Percentiles rank a stretch among this genome's conserved stretches.
Conservation (phyloP, 2,113 vertebrate genomes). For the Istiophorus platypterus region DNA sequence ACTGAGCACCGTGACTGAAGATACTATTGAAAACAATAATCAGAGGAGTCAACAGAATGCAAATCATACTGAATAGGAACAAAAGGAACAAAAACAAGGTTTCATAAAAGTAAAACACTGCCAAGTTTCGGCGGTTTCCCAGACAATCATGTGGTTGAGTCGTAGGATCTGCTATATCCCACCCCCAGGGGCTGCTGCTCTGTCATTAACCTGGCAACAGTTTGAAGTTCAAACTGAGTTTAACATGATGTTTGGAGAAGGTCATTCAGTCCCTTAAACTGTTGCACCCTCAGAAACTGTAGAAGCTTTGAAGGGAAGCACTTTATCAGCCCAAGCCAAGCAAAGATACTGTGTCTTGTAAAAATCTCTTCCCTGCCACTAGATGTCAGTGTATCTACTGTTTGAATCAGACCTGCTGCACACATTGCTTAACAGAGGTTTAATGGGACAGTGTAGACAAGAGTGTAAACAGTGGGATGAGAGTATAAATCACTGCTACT, state of each 20-base stretch:
- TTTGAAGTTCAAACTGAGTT: background rate
- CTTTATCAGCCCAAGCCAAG: background rate
- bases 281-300: background rate
- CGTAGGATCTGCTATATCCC: background rate
- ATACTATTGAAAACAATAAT: background rate
- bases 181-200: background rate
- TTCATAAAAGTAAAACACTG: background rate
- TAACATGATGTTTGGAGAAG: background rate
- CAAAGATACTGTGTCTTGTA: background rate
- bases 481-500: background rate
- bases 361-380: conserved; percentile 33
- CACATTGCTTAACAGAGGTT: background rate
- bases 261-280: background rate
- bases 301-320: background rate
- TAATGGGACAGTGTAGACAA: background rate
- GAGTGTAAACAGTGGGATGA: background rate
- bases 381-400: conserved; percentile 47
- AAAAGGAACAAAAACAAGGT: background rate
- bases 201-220: background rate
- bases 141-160: background rate
- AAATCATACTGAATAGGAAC: background rate
- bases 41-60: background rate
- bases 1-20: background rate
- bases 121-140: background rate
- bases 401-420: background rate